These are phyloP conservation scores for Drosophila neoperkinsi DNA, from an alignment of 2,888 invertebrate species.

Conservation along the genomic window DNA sequence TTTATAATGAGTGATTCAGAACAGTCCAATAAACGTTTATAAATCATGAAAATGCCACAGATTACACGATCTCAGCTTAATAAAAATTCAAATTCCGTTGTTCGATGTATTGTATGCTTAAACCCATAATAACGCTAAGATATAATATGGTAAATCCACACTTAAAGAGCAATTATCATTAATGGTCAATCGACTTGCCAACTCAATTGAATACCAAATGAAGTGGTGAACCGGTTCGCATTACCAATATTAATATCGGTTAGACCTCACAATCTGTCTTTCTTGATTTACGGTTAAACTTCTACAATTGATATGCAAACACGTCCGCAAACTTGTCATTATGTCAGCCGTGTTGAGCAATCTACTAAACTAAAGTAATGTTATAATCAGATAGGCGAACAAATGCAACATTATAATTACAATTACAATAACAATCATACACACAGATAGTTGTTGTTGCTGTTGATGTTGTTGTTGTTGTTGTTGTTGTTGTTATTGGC, in stretches of 20 bases:
- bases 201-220: constrained; percentile 15
- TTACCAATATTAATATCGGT: constrained; percentile 33
- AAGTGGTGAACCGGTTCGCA: constrained; percentile 34
- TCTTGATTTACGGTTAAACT: constrained; percentile 17
- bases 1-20: not conserved
- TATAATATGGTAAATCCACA: constrained; percentile 12
- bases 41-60: not conserved
- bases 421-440: constrained; percentile 32
- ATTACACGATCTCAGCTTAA: not conserved
- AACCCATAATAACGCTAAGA: not conserved
- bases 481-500: constrained; percentile 27
- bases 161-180: constrained; percentile 25
- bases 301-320: constrained; percentile 38
- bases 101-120: not conserved
- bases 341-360: constrained; percentile 56
- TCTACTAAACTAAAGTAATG: constrained; percentile 64
- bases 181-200: not conserved
- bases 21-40: not conserved
- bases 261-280: constrained; percentile 8
- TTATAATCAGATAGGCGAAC: constrained; percentile 49
- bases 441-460: constrained; percentile 10
- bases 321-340: constrained; percentile 55
- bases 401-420: constrained; percentile 43
- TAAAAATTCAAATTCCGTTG: not conserved
- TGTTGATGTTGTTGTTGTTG: constrained; percentile 30